Conservation (phyloP, 2,113 vertebrate species). For the Agapornis roseicollis region DNA sequence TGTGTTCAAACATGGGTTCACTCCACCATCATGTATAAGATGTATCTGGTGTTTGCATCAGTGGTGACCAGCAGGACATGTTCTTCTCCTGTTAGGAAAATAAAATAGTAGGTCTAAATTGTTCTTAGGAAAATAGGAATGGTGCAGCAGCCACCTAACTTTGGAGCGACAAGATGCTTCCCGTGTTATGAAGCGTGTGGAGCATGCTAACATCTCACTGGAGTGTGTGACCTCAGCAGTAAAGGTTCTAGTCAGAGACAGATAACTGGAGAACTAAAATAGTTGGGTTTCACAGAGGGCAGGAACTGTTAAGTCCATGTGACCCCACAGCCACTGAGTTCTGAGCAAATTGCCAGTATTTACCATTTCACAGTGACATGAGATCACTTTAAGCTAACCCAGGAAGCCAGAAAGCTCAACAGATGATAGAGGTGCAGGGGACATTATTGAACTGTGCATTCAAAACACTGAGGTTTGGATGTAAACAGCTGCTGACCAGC, state of each 20-base stretch:
- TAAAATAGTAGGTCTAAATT: neutral
- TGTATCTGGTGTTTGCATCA: neutral
- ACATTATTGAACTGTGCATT: accelerated
- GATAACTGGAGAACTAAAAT: neutral
- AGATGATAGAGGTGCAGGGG: accelerated
- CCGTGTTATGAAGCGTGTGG: accelerated
- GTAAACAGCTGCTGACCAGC: neutral
- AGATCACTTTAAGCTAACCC: neutral
- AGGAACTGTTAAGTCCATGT: accelerated
- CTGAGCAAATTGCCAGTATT: neutral
- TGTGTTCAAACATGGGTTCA: neutral
- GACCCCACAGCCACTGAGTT: too few relatives aligned
- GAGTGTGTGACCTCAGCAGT: neutral
- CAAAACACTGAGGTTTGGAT: neutral
- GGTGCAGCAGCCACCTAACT: neutral
- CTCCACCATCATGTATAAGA: neutral
- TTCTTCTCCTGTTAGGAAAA: neutral
- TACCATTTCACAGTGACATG: accelerated
- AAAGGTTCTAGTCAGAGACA: neutral
- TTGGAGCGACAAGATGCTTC: neutral
- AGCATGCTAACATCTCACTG: neutral
- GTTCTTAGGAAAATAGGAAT: neutral
- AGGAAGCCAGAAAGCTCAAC: neutral
- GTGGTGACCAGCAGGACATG: accelerated
- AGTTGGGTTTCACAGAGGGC: neutral